Evolutionary conservation across 2,888 invertebrate species (phyloP).

Genomic region (Ectemnius cavifrons): DNA sequence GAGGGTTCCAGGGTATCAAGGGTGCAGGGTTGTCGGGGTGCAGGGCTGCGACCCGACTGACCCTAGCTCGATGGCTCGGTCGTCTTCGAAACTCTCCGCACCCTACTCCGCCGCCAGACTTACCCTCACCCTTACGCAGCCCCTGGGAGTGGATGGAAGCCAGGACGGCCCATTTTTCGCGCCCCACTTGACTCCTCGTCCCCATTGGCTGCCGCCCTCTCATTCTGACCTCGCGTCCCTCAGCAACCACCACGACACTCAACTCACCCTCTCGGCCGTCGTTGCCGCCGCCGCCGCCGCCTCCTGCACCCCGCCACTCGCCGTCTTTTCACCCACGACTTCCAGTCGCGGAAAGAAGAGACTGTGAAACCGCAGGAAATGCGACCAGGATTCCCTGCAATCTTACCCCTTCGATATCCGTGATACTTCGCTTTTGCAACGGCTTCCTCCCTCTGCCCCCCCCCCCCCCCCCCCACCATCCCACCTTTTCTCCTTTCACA

Average conservation of each 20-base stretch:
- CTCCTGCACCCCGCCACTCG: no score
- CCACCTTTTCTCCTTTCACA: no score
- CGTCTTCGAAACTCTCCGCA: constrained; percentile 68
- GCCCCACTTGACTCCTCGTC: constrained; percentile 75
- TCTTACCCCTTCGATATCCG: constrained; percentile 11
- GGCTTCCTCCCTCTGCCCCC: not conserved
- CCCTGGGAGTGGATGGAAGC: constrained; percentile 70
- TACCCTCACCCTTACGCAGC: constrained; percentile 68
- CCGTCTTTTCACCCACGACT: constrained; percentile 17
- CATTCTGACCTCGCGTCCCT: constrained; percentile 71
- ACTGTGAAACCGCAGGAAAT: constrained; percentile 13
- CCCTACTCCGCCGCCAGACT: constrained; percentile 66
- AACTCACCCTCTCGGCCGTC: constrained; percentile 40
- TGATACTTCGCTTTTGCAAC: no score
- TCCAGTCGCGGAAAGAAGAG: constrained; percentile 21
- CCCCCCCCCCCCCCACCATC: no score
- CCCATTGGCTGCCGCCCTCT: constrained; percentile 74
- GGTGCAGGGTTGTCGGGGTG: constrained; percentile 62
- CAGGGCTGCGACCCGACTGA: constrained; percentile 77
- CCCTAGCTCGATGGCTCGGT: constrained; percentile 73
- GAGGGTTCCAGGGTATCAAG: constrained; percentile 3
- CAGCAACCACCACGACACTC: constrained; percentile 24
- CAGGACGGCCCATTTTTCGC: constrained; percentile 76
- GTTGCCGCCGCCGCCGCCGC: not conserved
- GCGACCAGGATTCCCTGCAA: constrained; percentile 8